Conservation (phyloP, 64 coral and sea anemone genomes). For the Montipora capricornis region DNA sequence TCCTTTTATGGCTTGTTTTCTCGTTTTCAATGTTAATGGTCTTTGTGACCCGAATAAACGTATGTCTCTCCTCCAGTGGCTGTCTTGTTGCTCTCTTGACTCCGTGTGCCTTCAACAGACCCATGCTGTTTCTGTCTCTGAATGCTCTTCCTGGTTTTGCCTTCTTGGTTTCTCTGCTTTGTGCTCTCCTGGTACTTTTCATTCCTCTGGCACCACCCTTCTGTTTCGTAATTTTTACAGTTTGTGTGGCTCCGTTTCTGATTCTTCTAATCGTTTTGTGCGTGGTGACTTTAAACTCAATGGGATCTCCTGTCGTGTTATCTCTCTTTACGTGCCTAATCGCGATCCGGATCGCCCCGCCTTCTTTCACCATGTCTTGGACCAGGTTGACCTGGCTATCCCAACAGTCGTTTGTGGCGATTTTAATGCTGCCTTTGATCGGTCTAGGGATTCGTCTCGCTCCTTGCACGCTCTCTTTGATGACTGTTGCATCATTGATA, state of each 20-base stretch:
- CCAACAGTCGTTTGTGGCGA: neutral
- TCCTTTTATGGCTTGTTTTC: neutral
- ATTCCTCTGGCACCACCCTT: neutral
- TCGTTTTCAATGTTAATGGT: slow-evolving; percentile 36
- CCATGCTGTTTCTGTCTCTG: slow-evolving; percentile 25
- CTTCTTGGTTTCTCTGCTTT: neutral
- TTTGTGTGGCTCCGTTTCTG: neutral
- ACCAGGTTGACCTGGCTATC: neutral
- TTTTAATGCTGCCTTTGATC: neutral
- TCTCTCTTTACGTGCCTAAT: slow-evolving; percentile 39
- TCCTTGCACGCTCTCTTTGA: neutral
- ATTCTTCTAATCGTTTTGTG: neutral
- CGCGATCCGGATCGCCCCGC: neutral
- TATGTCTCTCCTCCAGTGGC: slow-evolving; percentile 15
- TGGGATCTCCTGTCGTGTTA: neutral
- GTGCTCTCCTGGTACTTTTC: neutral
- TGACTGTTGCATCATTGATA: neutral
- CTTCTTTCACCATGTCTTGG: neutral
- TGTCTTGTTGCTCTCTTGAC: neutral
- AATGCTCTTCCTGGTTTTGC: slow-evolving; percentile 33
- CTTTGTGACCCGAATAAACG: neutral
- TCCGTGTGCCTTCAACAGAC: slow-evolving; percentile 63
- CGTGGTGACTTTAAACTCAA: neutral
- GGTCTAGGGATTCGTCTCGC: neutral
- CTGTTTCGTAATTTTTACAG: neutral